phyloP scores from a whole-genome alignment of 2,797 vertebrate species.

The Esox masquinongy region DNA sequence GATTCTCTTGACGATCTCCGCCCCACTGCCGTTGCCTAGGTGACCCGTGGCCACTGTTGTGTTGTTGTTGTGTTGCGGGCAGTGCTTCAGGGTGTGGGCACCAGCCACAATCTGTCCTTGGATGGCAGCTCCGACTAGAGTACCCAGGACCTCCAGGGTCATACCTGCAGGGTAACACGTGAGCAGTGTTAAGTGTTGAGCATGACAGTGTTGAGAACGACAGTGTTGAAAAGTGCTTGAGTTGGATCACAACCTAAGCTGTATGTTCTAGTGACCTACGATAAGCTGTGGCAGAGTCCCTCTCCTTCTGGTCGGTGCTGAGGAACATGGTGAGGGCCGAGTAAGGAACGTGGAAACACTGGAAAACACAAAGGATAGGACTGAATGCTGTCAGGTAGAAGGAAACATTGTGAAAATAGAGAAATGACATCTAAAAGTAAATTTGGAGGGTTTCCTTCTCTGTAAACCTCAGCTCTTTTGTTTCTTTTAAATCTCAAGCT shows the following conservation, averaged over 20 bases:
- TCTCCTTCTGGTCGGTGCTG: conserved; percentile 87
- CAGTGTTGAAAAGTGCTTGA: neutral
- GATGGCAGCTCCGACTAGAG: conserved; percentile 87
- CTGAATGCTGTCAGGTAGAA: neutral
- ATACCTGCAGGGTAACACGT: conserved; percentile 79
- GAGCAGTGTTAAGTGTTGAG: neutral
- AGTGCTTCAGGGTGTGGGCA: conserved; percentile 83
- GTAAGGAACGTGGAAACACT: conserved; percentile 96
- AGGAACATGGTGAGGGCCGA: conserved; percentile 98
- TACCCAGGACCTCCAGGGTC: conserved; percentile 93
- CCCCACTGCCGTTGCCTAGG: conserved; percentile 71
- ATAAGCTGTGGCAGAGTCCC: conserved; percentile 95
- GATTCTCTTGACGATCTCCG: conserved; percentile 63
- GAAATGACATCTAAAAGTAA: conserved; percentile 6
- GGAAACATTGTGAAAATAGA: neutral
- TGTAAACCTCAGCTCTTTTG: conserved; percentile 54
- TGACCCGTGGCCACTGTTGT: conserved; percentile 51
- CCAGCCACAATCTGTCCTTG: conserved; percentile 93
- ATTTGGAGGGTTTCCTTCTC: conserved; percentile 21
- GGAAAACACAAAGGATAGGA: conserved; percentile 16
- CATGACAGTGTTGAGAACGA: neutral
- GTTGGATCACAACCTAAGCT: neutral
- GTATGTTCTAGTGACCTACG: conserved; percentile 72
- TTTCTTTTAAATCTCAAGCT: conserved; percentile 25
- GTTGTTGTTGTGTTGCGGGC: conserved; percentile 64